A percentile compares a stretch with the other conserved stretches of the same genome.
Evolutionary conservation across 2,888 invertebrate species (phyloP).

Genomic region (Mesochorus sp.): DNA sequence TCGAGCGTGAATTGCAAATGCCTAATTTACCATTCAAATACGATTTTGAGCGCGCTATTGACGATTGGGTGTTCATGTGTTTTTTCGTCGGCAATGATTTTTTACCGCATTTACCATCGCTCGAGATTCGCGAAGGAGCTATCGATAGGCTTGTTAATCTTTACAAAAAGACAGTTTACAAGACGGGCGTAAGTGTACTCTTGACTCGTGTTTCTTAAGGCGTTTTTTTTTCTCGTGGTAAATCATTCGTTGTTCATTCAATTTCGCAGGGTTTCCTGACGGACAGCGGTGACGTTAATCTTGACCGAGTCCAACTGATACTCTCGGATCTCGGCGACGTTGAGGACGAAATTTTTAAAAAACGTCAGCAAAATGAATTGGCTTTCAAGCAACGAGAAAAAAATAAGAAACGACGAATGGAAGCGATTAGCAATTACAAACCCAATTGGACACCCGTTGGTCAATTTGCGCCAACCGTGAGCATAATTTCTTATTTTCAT

Average conservation of each 20-base stretch:
- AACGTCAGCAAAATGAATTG: slow-evolving; percentile 93
- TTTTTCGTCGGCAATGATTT: slow-evolving; percentile 99
- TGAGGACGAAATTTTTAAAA: slow-evolving; percentile 98
- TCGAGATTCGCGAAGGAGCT: slow-evolving; percentile 98
- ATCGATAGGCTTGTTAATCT: slow-evolving; percentile 96
- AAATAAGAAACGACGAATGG: slow-evolving; percentile 85
- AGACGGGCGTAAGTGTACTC: slow-evolving; percentile 88
- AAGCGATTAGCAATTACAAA: slow-evolving; percentile 83
- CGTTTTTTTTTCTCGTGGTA: background rate
- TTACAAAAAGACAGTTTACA: slow-evolving; percentile 97
- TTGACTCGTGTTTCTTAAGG: background rate
- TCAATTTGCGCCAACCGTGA: slow-evolving; percentile 91
- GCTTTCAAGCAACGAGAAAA: slow-evolving; percentile 91
- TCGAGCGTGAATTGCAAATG: slow-evolving; percentile 94
- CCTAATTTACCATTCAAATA: slow-evolving; percentile 96
- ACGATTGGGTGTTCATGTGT: slow-evolving; percentile 99
- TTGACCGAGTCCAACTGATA: slow-evolving; percentile 96
- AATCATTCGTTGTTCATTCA: background rate
- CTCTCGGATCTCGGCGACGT: slow-evolving; percentile 95
- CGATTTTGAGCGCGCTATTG: slow-evolving; percentile 96
- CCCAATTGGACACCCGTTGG: slow-evolving; percentile 89
- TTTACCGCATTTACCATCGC: slow-evolving; percentile 97
- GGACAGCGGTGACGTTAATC: slow-evolving; percentile 95
- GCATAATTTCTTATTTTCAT: slow-evolving; percentile 66
- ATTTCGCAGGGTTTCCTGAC: slow-evolving; percentile 93